Evolutionary conservation across 2,888 invertebrate species (phyloP).

Genomic region (Nomada fabriciana): DNA sequence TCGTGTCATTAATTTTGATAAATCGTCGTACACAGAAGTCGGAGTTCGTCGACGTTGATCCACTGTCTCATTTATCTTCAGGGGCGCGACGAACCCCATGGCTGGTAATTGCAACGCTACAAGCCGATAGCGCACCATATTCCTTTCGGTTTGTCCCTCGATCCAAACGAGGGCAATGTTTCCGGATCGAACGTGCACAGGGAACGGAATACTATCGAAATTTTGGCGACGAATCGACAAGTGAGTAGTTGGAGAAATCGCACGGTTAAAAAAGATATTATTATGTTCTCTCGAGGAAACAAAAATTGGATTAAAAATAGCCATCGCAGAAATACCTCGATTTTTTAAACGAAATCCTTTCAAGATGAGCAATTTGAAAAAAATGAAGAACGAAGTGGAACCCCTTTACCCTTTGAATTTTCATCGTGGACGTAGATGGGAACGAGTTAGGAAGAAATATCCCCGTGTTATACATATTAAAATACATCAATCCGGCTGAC

Average conservation of each 20-base stretch:
- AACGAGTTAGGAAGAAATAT: constrained; percentile 24
- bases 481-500: constrained; percentile 44
- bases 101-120: constrained; percentile 59
- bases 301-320: constrained; percentile 17
- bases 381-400: constrained; percentile 21
- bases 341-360: neutral
- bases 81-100: constrained; percentile 59
- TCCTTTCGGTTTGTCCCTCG: constrained; percentile 55
- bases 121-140: constrained; percentile 58
- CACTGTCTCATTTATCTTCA: constrained; percentile 68
- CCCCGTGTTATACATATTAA: constrained; percentile 31
- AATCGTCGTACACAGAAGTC: constrained; percentile 64
- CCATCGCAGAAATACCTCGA: neutral
- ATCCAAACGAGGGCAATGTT: constrained; percentile 34
- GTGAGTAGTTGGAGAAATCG: constrained; percentile 43
- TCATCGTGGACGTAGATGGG: constrained; percentile 12
- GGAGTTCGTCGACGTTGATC: constrained; percentile 68
- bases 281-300: constrained; percentile 28
- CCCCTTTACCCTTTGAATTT: constrained; percentile 25
- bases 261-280: constrained; percentile 3
- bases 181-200: constrained; percentile 20
- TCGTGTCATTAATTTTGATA: constrained; percentile 67
- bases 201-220: constrained; percentile 16
- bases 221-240: constrained; percentile 25
- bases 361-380: neutral